Conservation (phyloP, 2,797 vertebrate genomes). For the Psittacula echo region DNA sequence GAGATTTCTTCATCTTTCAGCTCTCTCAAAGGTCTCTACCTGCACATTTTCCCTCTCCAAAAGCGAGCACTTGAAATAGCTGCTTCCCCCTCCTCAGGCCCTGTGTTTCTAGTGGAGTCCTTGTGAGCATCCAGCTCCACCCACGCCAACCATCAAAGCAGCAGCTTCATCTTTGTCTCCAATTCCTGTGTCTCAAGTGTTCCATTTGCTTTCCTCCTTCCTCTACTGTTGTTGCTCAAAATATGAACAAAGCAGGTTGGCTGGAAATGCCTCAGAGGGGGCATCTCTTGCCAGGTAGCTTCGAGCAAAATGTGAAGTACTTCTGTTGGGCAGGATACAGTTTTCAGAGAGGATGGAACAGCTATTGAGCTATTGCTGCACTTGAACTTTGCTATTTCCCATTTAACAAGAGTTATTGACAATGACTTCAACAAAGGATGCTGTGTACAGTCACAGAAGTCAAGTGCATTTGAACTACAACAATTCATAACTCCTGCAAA, state of each 20-base stretch:
- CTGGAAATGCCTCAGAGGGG: background rate
- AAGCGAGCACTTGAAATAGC: background rate
- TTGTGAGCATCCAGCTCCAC: background rate
- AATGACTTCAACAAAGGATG: constrained; percentile 7
- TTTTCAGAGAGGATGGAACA: background rate
- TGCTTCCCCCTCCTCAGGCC: background rate
- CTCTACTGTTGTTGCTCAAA: background rate
- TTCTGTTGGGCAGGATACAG: background rate
- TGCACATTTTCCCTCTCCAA: rapidly evolving
- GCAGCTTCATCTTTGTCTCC: background rate
- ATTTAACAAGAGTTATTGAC: constrained; percentile 21
- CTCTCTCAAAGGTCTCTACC: background rate
- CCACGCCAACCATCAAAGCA: background rate
- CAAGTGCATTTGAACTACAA: background rate
- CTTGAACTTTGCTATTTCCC: constrained; percentile 63
- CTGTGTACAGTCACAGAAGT: constrained; percentile 31
- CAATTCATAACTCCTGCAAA: background rate
- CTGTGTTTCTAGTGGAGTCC: background rate
- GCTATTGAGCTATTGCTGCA: background rate
- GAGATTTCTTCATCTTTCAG: background rate
- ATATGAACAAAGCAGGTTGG: background rate
- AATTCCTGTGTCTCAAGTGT: background rate
- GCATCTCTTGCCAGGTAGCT: constrained; percentile 8
- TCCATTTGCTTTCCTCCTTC: background rate
- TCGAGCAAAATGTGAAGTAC: background rate